phyloP scores from a whole-genome alignment of 2,113 vertebrate species.

The Xiphorhynchus elegans region DNA sequence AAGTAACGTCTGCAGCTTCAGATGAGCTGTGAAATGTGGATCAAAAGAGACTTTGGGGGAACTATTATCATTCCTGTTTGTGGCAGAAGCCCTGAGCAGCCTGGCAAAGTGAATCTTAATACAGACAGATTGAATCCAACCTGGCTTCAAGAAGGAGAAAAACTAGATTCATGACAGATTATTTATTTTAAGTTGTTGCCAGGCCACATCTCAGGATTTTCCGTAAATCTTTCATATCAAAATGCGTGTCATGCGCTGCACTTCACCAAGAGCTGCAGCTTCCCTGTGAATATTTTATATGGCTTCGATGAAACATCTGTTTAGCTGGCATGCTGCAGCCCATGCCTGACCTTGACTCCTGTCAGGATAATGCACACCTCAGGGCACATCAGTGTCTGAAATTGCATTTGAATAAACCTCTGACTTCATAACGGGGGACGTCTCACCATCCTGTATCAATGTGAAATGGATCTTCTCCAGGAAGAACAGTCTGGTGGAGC shows the following conservation, averaged over 20 bases:
- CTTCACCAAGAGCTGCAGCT: constrained; percentile 7
- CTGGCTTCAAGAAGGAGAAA: neutral
- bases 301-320: constrained; percentile 37
- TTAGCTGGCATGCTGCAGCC: neutral
- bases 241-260: neutral
- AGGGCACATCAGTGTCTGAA: neutral
- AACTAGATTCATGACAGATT: neutral
- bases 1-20: neutral
- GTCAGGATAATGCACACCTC: neutral
- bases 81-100: neutral
- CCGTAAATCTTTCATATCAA: neutral
- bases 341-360: neutral
- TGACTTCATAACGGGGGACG: neutral
- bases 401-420: neutral
- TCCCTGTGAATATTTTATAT: constrained; percentile 40
- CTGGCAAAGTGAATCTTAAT: neutral
- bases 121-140: neutral
- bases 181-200: neutral
- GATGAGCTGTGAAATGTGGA: neutral
- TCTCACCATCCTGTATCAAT: neutral
- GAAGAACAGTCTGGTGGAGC: neutral
- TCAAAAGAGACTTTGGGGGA: neutral
- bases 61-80: neutral
- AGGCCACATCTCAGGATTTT: neutral
- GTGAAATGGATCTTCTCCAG: neutral